These are phyloP conservation scores for Dilophus febrilis DNA, from an alignment of 2,888 invertebrate genomes.

Conservation along the genomic window DNA sequence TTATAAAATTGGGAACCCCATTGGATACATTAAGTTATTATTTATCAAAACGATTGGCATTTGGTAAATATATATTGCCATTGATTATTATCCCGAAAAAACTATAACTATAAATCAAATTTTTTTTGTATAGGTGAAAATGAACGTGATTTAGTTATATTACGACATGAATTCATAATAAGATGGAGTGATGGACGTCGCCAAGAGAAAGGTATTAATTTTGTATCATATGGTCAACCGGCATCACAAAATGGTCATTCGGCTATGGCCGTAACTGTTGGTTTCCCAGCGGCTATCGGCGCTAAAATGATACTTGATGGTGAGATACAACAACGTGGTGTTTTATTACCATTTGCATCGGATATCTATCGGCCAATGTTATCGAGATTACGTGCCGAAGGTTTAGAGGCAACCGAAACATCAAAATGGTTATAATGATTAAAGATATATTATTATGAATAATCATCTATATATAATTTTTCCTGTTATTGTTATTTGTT, in stretches of 20 bases:
- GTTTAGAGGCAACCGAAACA: constrained; percentile 53
- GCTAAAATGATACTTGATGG: constrained; percentile 96
- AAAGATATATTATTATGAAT: background rate
- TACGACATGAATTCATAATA: constrained; percentile 85
- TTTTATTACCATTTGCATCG: constrained; percentile 76
- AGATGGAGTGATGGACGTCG: constrained; percentile 75
- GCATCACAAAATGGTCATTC: constrained; percentile 49
- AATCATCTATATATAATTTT: no score
- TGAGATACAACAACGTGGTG: constrained; percentile 91
- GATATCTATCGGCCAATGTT: constrained; percentile 90
- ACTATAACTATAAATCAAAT: background rate
- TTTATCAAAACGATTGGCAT: constrained; percentile 60
- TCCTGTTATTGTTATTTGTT: no score
- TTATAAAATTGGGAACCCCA: constrained; percentile 71
- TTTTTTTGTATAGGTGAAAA: constrained; percentile 36
- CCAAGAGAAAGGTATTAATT: constrained; percentile 67
- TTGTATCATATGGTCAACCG: constrained; percentile 77
- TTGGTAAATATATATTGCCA: constrained; percentile 38
- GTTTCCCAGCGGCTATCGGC: constrained; percentile 88
- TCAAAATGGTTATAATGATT: constrained; percentile 32
- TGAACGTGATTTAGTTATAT: constrained; percentile 85
- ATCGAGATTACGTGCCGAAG: constrained; percentile 69
- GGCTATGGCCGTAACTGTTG: constrained; percentile 91
- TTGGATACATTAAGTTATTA: constrained; percentile 87
- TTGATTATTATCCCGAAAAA: background rate